These are phyloP conservation scores for Excalfactoria chinensis DNA, from an alignment of 2,113 vertebrate species.

Conservation along the genomic window DNA sequence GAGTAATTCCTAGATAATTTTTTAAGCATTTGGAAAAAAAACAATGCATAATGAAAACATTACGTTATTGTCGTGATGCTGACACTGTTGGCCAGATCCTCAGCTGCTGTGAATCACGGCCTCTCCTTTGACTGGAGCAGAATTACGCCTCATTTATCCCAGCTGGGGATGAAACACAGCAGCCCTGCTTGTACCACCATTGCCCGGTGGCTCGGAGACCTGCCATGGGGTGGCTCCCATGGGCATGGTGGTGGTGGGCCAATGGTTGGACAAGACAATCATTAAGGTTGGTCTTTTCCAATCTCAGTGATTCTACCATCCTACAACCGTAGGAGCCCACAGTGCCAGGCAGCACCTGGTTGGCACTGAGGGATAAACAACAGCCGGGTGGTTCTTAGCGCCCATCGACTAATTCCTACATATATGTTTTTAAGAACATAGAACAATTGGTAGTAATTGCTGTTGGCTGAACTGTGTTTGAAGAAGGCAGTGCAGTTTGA, in stretches of 20 bases:
- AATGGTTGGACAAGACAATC: too few relatives aligned
- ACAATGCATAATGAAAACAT: constrained; percentile 72
- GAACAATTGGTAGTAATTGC: constrained; percentile 71
- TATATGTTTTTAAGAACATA: constrained; percentile 22
- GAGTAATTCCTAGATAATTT: constrained; percentile 73
- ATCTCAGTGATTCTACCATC: too few relatives aligned
- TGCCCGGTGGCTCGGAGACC: not conserved
- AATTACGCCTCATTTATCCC: constrained; percentile 56
- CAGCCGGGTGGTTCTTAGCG: not conserved
- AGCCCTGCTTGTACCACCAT: rapidly evolving
- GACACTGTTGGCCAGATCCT: constrained; percentile 65
- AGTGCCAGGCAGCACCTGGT: not conserved
- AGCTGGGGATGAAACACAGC: constrained; percentile 36
- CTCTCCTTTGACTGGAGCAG: constrained; percentile 38
- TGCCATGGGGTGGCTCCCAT: too few relatives aligned
- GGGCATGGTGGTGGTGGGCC: too few relatives aligned
- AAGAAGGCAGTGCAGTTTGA: constrained; percentile 50
- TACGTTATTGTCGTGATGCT: constrained; percentile 64
- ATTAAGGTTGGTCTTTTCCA: too few relatives aligned
- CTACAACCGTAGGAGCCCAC: not conserved
- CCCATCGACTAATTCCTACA: constrained; percentile 48
- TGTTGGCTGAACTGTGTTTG: constrained; percentile 69
- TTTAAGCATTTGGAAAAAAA: constrained; percentile 72
- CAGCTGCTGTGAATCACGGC: constrained; percentile 63
- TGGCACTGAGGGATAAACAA: not conserved